A percentile compares a stretch with the other conserved stretches of the same genome.
phyloP scores from a whole-genome alignment of 2,113 vertebrate genomes.

The Triplophysa tibetana region DNA sequence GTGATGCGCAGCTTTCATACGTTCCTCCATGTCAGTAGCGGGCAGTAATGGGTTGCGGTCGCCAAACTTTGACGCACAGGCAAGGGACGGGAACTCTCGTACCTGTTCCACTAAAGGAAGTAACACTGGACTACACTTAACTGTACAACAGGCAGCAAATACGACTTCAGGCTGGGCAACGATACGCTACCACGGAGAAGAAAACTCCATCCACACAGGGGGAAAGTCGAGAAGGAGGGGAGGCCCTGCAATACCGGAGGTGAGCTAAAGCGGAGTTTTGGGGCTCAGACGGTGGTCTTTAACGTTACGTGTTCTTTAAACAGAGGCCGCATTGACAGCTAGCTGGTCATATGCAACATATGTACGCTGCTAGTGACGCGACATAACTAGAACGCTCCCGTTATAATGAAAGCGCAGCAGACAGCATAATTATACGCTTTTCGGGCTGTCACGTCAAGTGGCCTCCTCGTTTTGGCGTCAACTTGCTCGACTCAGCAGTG shows the following conservation, averaged over 20 bases:
- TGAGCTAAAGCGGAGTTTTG: slow-evolving; percentile 46
- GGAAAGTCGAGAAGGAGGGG: slow-evolving; percentile 46
- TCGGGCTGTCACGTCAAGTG: neutral
- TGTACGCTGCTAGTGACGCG: neutral
- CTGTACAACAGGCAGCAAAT: slow-evolving; percentile 34
- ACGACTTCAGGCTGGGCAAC: slow-evolving; percentile 63
- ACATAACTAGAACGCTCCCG: neutral
- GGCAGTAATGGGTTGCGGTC: slow-evolving; percentile 29
- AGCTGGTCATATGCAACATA: neutral
- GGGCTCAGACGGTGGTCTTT: slow-evolving; percentile 14
- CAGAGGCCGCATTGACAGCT: slow-evolving; percentile 39
- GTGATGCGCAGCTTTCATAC: no score
- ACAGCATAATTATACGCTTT: neutral
- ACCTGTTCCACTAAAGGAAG: slow-evolving; percentile 40
- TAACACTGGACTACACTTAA: slow-evolving; percentile 22
- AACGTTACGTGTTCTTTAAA: neutral
- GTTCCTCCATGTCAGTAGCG: slow-evolving; percentile 21
- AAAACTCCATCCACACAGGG: slow-evolving; percentile 58
- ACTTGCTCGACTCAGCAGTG: neutral
- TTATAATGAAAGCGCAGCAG: neutral
- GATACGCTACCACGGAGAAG: slow-evolving; percentile 60
- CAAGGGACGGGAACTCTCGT: neutral
- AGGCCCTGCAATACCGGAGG: slow-evolving; percentile 63
- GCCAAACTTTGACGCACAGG: neutral
- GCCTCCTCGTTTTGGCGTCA: neutral